Evolutionary conservation across 2,113 vertebrate species (phyloP).

Genomic region (Ginglymostoma cirratum): DNA sequence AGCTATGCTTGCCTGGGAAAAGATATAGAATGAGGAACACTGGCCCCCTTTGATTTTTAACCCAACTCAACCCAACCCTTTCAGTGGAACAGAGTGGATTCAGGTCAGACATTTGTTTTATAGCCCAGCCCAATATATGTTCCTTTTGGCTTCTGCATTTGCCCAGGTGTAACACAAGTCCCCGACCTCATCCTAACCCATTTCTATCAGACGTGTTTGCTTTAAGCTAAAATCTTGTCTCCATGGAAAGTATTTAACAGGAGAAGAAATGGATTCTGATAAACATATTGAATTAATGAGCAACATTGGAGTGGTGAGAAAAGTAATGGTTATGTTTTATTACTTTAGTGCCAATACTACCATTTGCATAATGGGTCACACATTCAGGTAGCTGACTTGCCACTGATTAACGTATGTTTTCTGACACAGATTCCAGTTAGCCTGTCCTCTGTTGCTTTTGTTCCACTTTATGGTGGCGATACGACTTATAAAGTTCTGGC

Average conservation of each 20-base stretch:
- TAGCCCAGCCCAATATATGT: not conserved
- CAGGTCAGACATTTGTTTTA: not conserved
- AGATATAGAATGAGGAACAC: not conserved
- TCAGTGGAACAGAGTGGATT: not conserved
- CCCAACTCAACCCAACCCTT: not conserved
- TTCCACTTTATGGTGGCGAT: constrained; percentile 71
- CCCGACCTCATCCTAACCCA: not conserved
- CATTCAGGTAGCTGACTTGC: not conserved
- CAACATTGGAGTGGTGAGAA: not conserved
- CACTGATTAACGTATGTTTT: not conserved
- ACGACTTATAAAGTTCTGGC: constrained; percentile 69
- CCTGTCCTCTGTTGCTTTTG: constrained; percentile 65
- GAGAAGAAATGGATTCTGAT: not conserved
- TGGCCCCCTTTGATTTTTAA: not conserved
- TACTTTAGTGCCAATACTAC: not conserved
- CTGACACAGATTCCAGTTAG: constrained; percentile 64
- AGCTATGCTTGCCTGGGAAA: not conserved
- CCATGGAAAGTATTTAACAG: not conserved
- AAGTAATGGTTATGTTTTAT: not conserved
- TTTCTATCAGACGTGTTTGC: too few species aligned
- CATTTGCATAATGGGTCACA: not conserved
- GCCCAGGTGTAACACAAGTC: not conserved
- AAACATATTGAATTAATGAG: not conserved
- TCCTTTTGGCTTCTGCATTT: not conserved
- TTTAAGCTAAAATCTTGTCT: not conserved